Evolutionary conservation across 53 echinoderm and acorn worm genomes (phyloP).

Genomic region (Hippasteria phrygiana): DNA sequence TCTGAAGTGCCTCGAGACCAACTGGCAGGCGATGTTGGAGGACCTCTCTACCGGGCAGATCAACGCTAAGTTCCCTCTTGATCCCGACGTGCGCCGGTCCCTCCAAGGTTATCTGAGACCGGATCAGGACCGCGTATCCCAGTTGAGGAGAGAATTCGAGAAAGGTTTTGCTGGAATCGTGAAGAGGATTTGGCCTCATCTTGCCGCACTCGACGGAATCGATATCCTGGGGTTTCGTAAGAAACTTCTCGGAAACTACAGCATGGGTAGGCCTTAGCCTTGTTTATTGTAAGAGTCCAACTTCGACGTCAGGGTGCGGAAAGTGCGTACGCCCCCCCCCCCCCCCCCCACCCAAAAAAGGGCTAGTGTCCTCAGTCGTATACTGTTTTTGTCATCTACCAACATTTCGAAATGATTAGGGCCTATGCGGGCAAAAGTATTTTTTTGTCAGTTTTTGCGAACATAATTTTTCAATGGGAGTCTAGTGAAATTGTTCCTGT

Average conservation of each 20-base stretch:
- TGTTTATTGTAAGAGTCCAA: not conserved
- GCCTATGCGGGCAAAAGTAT: no score
- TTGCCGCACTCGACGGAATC: not conserved
- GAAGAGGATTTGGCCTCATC: constrained; percentile 76
- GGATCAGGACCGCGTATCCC: constrained; percentile 53
- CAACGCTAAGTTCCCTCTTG: constrained; percentile 42
- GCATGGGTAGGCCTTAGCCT: not conserved
- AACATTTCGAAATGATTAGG: no score
- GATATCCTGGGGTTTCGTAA: constrained; percentile 8
- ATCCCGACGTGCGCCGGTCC: constrained; percentile 26
- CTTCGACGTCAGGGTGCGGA: no score
- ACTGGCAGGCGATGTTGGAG: constrained; percentile 56
- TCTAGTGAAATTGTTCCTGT: no score
- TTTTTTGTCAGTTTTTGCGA: no score
- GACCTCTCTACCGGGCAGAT: constrained; percentile 63
- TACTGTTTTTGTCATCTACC: no score
- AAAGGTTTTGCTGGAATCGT: constrained; percentile 74
- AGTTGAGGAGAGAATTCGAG: constrained; percentile 69
- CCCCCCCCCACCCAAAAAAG: no score
- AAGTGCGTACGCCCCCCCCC: no score
- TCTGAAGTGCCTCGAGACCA: constrained; percentile 35
- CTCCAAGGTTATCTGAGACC: constrained; percentile 26
- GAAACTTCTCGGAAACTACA: constrained; percentile 17
- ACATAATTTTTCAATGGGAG: no score
- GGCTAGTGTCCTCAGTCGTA: no score